These are phyloP conservation scores for Aepyceros melampus DNA, from an alignment of 2,113 vertebrate species.

Conservation along the genomic window DNA sequence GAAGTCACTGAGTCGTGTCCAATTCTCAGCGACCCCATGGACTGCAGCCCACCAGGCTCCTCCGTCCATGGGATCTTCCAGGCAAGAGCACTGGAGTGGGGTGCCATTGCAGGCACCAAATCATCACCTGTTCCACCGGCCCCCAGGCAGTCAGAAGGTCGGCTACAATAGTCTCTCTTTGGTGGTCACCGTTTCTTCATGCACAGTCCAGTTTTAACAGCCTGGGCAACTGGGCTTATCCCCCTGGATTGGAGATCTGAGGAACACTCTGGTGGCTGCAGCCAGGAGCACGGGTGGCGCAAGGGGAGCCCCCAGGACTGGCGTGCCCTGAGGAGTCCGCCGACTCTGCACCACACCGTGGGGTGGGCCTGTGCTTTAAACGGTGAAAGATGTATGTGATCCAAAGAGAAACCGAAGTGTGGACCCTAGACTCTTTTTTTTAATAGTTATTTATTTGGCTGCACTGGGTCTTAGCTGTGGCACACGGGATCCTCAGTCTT, in stretches of 20 bases:
- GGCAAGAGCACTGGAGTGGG: too few relatives aligned
- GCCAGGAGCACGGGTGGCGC: fast-evolving
- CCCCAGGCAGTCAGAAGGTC: neutral
- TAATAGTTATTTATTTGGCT: neutral
- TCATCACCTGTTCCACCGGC: neutral
- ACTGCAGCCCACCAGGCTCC: too few relatives aligned
- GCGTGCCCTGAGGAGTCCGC: fast-evolving
- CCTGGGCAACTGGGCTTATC: neutral
- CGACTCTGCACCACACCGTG: neutral
- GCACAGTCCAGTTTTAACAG: neutral
- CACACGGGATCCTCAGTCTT: neutral
- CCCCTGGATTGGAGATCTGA: neutral
- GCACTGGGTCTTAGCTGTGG: neutral
- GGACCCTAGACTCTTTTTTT: neutral
- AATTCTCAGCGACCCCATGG: too few relatives aligned
- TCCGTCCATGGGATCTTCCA: too few relatives aligned
- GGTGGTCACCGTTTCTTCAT: neutral
- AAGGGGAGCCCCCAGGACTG: neutral
- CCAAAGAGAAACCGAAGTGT: neutral
- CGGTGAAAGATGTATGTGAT: neutral
- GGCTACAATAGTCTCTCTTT: neutral
- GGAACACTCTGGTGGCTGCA: neutral
- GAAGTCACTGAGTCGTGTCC: too few relatives aligned
- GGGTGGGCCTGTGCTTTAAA: neutral
- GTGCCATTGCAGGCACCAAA: neutral